Evolutionary conservation across 2,797 vertebrate genomes (phyloP).

Genomic region (Hypotaenidia philippensis): DNA sequence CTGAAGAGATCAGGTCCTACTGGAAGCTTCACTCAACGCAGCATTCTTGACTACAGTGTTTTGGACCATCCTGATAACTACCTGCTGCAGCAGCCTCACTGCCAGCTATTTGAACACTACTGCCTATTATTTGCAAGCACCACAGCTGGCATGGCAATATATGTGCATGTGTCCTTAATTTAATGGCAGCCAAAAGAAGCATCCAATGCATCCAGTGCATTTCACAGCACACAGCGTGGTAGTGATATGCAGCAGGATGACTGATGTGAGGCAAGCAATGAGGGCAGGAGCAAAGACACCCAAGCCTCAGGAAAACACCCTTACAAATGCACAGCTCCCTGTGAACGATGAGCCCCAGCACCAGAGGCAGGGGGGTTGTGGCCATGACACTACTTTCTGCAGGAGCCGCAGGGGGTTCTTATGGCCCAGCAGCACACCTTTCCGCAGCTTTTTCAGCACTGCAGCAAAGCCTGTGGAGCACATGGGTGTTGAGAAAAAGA

Average conservation of each 20-base stretch:
- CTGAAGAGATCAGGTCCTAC: background rate
- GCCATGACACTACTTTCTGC: background rate
- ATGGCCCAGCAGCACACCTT: background rate
- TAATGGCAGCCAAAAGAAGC: accelerated
- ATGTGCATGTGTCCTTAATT: accelerated
- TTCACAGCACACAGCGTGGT: background rate
- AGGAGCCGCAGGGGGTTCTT: accelerated
- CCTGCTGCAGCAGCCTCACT: background rate
- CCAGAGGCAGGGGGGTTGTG: accelerated
- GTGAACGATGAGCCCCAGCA: accelerated
- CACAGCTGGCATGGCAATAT: background rate
- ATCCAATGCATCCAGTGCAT: background rate
- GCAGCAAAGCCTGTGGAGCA: too few relatives aligned
- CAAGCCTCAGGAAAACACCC: background rate
- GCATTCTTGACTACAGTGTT: background rate
- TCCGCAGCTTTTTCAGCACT: background rate
- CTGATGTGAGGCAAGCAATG: background rate
- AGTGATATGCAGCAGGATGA: too few relatives aligned
- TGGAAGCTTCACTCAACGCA: background rate
- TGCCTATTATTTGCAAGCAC: background rate
- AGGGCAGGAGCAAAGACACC: background rate
- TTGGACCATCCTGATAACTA: background rate
- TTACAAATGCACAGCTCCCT: background rate
- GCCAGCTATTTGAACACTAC: background rate
- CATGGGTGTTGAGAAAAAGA: background rate